Evolutionary conservation across 2,888 invertebrate species (phyloP).

Genomic region (Hydriomena furcata): DNA sequence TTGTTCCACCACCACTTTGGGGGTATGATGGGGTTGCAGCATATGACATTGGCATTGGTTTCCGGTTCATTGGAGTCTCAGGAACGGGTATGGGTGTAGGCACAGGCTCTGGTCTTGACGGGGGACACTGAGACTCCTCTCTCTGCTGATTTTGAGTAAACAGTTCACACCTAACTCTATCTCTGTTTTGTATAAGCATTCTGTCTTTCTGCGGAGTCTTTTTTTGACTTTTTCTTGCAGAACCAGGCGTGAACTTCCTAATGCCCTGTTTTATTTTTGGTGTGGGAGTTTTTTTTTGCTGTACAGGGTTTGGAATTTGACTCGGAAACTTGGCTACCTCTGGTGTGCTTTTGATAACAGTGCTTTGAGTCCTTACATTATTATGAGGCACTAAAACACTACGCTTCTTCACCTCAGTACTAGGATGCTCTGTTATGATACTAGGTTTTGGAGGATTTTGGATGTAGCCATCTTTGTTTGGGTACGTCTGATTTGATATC

Average conservation of each 20-base stretch:
- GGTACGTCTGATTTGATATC: conserved; percentile 50
- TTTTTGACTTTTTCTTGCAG: conserved; percentile 56
- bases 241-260: conserved; percentile 66
- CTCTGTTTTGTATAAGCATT: conserved; percentile 54
- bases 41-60: conserved; percentile 55
- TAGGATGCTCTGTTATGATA: conserved; percentile 33
- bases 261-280: conserved; percentile 72
- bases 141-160: conserved; percentile 52
- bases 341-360: conserved; percentile 56
- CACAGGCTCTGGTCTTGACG: conserved; percentile 26
- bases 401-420: conserved; percentile 52
- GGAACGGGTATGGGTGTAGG: conserved; percentile 45
- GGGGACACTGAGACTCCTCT: conserved; percentile 41
- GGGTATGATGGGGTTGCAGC: conserved; percentile 74
- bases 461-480: conserved; percentile 48
- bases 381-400: conserved; percentile 51
- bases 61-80: conserved; percentile 64
- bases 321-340: conserved; percentile 48
- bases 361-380: conserved; percentile 42
- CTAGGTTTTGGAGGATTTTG: conserved; percentile 45
- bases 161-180: conserved; percentile 68
- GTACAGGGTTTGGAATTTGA: conserved; percentile 47
- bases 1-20: conserved; percentile 57
- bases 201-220: conserved; percentile 60
- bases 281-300: conserved; percentile 60